Base-by-base conservation (phyloP, 1,140 invertebrate genomes). In the Bathynomus jamesi region DNA sequence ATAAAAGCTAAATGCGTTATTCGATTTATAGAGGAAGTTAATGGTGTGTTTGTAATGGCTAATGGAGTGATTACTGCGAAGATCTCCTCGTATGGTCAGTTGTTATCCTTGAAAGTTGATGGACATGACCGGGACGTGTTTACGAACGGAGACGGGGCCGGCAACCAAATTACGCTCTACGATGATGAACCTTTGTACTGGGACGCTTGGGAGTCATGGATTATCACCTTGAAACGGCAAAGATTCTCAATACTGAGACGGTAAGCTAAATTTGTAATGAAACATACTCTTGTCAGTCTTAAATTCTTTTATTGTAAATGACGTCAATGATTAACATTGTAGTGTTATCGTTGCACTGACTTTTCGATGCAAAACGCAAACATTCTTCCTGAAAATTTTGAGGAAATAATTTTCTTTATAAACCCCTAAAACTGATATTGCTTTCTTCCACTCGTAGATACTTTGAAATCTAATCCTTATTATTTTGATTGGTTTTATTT, bases 131-230 rank as follows among this genome's bases (percentile, higher is more conserved):
- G 67, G 2, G 71, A 76, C 61, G 60, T 76, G 5, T 76, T 76
- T 69, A 30, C n/a, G 46, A 62, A n/a, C 29, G 28, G 24, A 21
- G 30, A 30, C 7, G 65, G 65, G 65, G 31, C 28, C 13, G 74
- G 74, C 31, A 76, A 76, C 60, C 67, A 72, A 32, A 24, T 76
- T 27, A 76, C 85, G 67, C 74, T 86, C 5, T 86, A 82, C 81
- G 85, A 86, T 79, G 85, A 86, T 75, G 79, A 86, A 8, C 85
- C 85, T 17, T 74, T 86, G 46, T 86, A 81, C 80, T 86, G 85
- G 85, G 85, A 86, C 81, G 85, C 85, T 10, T 86, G 85, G 85
- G 85, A 86, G 83, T 84, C 8, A 86, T 86, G 85, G 85, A 86
- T 76, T 86, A 86, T 71, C 85, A 86, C 72, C 75, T 85, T 21